Evolutionary conservation across 1,140 invertebrate species (phyloP).

Genomic region (Aphaenogaster rudis): DNA sequence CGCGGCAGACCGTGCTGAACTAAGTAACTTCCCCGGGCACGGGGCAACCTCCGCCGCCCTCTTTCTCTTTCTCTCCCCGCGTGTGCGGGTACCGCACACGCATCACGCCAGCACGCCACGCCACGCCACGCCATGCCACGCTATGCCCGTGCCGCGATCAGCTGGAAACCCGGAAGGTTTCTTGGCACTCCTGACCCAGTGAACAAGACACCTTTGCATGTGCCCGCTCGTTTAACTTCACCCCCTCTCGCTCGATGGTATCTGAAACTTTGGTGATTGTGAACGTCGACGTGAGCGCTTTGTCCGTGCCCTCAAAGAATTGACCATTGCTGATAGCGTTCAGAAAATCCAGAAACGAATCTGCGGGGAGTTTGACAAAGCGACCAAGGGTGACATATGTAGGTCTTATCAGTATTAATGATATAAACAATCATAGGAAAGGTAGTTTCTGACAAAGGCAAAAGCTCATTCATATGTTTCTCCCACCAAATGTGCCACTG

Average conservation of each 20-base stretch:
- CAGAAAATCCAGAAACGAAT: background rate
- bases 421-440: background rate
- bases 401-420: constrained; percentile 2
- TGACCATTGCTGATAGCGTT: background rate
- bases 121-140: constrained; percentile 68
- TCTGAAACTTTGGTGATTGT: constrained; percentile 47
- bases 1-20: constrained; percentile 34
- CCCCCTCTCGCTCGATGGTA: constrained; percentile 45
- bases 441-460: background rate
- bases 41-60: constrained; percentile 26
- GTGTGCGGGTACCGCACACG: constrained; percentile 80
- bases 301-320: background rate
- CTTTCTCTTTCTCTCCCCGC: constrained; percentile 59
- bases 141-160: constrained; percentile 80
- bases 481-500: background rate
- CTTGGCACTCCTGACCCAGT: constrained; percentile 85
- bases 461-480: background rate
- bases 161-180: constrained; percentile 83
- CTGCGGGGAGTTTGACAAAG: background rate
- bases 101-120: constrained; percentile 81
- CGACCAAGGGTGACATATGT: background rate
- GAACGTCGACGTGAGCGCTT: constrained; percentile 15
- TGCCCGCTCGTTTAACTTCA: constrained; percentile 78
- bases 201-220: constrained; percentile 85
- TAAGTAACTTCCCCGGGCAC: constrained; percentile 20